phyloP scores from a whole-genome alignment of 2,113 vertebrate genomes.

The Triplophysa rosa region DNA sequence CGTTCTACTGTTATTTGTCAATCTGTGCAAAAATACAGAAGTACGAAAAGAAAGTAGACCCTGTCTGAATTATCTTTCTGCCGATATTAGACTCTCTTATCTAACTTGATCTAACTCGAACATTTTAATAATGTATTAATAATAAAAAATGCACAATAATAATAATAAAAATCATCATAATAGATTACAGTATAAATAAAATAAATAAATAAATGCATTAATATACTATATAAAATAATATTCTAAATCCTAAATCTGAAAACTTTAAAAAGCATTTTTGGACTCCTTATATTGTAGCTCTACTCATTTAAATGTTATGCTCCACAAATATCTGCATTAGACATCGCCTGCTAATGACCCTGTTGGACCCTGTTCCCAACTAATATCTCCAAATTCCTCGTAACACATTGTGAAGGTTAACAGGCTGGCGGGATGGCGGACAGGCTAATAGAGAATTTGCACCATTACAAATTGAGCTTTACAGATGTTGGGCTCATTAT shows the following conservation, averaged over 20 bases:
- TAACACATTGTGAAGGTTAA: slow-evolving; percentile 48
- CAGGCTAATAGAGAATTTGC: slow-evolving; percentile 52
- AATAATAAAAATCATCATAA: no score
- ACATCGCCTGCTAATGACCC: slow-evolving; percentile 27
- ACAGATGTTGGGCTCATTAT: slow-evolving; percentile 51
- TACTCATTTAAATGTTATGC: neutral
- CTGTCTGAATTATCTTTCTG: no score
- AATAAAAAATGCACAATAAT: no score
- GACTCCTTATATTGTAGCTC: neutral
- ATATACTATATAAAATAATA: no score
- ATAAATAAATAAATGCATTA: no score
- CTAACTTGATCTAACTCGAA: no score
- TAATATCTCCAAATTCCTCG: slow-evolving; percentile 30
- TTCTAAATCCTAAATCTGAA: no score
- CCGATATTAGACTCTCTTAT: no score
- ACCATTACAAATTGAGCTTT: slow-evolving; percentile 49
- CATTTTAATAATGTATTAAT: no score
- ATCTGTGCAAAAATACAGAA: neutral
- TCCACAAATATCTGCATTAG: slow-evolving; percentile 1
- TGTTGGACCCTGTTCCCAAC: neutral
- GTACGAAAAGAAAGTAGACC: neutral
- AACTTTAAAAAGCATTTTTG: no score
- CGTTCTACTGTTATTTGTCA: slow-evolving; percentile 22
- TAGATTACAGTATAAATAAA: no score
- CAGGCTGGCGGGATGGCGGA: slow-evolving; percentile 38